Conservation (phyloP, 2,888 invertebrate species). For the Ommatoiulus sabulosus region DNA sequence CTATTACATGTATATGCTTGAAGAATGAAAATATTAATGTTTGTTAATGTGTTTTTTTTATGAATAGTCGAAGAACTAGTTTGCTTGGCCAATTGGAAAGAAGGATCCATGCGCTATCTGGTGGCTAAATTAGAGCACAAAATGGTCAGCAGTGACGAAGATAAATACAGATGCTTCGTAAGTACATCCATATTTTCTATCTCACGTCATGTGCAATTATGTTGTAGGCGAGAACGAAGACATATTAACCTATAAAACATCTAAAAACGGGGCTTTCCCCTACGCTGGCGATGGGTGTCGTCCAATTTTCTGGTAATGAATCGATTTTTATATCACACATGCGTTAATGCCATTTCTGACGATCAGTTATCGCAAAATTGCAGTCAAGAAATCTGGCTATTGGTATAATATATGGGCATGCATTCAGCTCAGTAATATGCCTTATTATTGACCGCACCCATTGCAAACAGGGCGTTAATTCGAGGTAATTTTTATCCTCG, state of each 20-base stretch:
- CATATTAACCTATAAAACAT: background rate
- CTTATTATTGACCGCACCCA: slow-evolving; percentile 25
- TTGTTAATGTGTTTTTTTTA: slow-evolving; percentile 49
- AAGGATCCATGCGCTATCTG: slow-evolving; percentile 89
- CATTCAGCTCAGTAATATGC: background rate
- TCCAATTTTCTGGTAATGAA: slow-evolving; percentile 26
- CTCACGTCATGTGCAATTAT: background rate
- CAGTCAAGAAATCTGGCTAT: background rate
- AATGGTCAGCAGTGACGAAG: slow-evolving; percentile 91
- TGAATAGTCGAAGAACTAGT: slow-evolving; percentile 88
- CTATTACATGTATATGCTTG: background rate
- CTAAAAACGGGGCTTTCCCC: background rate
- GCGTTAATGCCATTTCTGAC: slow-evolving; percentile 1
- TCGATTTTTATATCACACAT: background rate
- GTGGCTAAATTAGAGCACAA: slow-evolving; percentile 90
- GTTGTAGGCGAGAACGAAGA: background rate
- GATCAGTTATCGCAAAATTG: slow-evolving; percentile 10
- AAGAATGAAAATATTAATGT: background rate
- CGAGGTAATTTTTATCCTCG: background rate
- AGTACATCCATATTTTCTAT: slow-evolving; percentile 53
- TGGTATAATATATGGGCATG: background rate
- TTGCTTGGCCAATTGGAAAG: slow-evolving; percentile 93
- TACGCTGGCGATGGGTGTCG: background rate
- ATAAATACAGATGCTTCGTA: slow-evolving; percentile 94
- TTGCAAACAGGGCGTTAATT: slow-evolving; percentile 30